Base-by-base conservation (phyloP, 2,888 invertebrate species). In the Ectemnius continuus region DNA sequence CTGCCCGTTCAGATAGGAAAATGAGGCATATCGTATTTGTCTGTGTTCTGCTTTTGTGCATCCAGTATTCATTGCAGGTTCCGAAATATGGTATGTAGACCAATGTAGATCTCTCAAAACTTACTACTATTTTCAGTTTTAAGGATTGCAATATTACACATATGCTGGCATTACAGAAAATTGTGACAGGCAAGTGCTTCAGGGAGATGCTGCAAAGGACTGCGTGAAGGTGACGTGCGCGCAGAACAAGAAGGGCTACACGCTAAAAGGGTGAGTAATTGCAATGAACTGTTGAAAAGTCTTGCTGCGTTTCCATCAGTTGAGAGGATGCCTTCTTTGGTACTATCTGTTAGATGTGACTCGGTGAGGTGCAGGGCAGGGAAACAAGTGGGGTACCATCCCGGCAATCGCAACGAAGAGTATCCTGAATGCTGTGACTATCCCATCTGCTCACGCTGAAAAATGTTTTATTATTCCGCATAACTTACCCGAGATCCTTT, bases 51-150 rank as follows among this genome's bases (percentile, higher is more conserved):
- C 18, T 78, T 1, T 20, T 78, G 16, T 62, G 61, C 28, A 67
- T 76, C 36, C 65, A 76, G n/a, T 66, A 67, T 13, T 78, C 78
- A 8, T 8, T 65, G 52, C 69, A 76, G 46, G 28, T 76, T 65
- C 73, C 76, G 2, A 69, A 78, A 68, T 78, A 71, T 46, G 79
- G 79, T 79, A 75, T 16, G 67, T 63, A 67, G 47, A 11, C 45
- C 8, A 26, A 6, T 48, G 23, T n/a, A 18, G 13, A 18, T 20
- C 16, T 20, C 16, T 11, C 1, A 52, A 52, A 52, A 16, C 16
- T 52, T 52, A 2, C n/a, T 47, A 47, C 47, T 47, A 47, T 47
- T 52, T 16, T 4, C 11, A 16, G 4, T 20, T 28, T 58, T 8
- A 36, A 26, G 14, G 16, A 62, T 18, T 57, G 20, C 63, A 64